Conservation (phyloP, 1,140 invertebrate species). For the Aphaenogaster ashmeadi region DNA sequence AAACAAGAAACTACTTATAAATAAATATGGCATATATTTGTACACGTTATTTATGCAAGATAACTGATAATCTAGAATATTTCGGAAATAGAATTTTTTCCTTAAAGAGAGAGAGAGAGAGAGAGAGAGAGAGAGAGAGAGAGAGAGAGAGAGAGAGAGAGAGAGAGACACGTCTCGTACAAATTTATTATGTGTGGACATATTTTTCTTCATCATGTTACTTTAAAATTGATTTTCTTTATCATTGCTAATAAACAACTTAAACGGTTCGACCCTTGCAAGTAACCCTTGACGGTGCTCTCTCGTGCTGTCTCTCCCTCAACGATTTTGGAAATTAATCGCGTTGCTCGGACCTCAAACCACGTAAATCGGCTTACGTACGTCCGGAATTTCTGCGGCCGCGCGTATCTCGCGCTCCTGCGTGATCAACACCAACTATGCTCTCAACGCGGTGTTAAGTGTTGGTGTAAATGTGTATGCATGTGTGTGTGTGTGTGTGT, state of each 20-base stretch:
- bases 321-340: slow-evolving; percentile 74
- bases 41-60: neutral
- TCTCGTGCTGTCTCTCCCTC: slow-evolving; percentile 31
- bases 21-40: neutral
- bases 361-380: slow-evolving; percentile 70
- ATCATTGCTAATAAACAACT: neutral
- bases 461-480: neutral
- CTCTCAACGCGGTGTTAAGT: slow-evolving; percentile 14
- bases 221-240: neutral
- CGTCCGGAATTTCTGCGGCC: slow-evolving; percentile 58
- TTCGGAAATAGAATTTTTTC: neutral
- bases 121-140: no score
- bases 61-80: slow-evolving; percentile 5
- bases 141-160: no score
- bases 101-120: neutral
- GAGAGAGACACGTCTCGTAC: neutral
- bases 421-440: slow-evolving; percentile 54
- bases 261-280: neutral
- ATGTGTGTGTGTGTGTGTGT: neutral
- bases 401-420: slow-evolving; percentile 59
- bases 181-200: neutral
- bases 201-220: neutral
- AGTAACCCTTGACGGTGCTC: neutral
- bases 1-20: neutral
- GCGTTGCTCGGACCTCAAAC: slow-evolving; percentile 44